Evolutionary conservation across 2,888 invertebrate species (phyloP), one percentile per base, ranked within the genome.

Genomic region (Galerucella pusilla): DNA sequence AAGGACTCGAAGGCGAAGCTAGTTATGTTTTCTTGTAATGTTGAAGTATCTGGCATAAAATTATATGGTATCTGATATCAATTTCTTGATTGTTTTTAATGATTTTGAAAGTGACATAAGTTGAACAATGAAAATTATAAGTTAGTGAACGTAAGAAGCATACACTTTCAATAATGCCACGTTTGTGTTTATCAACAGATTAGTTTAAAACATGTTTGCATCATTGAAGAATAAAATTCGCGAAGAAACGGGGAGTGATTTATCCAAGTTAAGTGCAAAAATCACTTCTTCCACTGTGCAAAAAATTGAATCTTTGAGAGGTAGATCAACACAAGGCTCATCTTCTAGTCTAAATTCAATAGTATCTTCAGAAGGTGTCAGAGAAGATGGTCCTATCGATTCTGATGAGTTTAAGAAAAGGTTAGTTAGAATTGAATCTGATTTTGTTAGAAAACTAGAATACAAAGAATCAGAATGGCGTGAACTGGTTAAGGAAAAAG

Each of bases 201-300:
- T 65, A 71, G 59, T 28, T 71, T 63, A 54, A 71, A 71, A 71
- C 28, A 96, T 96, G 96, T 96, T 96, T 87, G 93, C 95, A 69
- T 94, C 94, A 84, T 88, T 96, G 80, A 96, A 96, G 88, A 96
- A 95, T 88, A 96, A 96, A 90, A 96, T 96, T 82, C 93, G 94
- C 82, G 95, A 96, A 87, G 96, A 96, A 89, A 95, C 95, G 79
- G 96, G 96, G 68, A 94, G 92, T 86, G 95, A 96, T 87, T 90
- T 95, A 74, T 86, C 87, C 7, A 88, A 88, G 81, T 80, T 88
- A 77, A 88, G 88, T 59, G 85, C 87, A 45, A 88, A 88, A 83
- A 86, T 88, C 67, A 86, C 88, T 9, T 86, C 91, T 86, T 87
- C 88, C 86, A 84, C 90, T 85, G 83, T 89, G 85, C 89, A 90